Conservation (phyloP, 2,113 vertebrate species). For the Picathartes gymnocephalus region DNA sequence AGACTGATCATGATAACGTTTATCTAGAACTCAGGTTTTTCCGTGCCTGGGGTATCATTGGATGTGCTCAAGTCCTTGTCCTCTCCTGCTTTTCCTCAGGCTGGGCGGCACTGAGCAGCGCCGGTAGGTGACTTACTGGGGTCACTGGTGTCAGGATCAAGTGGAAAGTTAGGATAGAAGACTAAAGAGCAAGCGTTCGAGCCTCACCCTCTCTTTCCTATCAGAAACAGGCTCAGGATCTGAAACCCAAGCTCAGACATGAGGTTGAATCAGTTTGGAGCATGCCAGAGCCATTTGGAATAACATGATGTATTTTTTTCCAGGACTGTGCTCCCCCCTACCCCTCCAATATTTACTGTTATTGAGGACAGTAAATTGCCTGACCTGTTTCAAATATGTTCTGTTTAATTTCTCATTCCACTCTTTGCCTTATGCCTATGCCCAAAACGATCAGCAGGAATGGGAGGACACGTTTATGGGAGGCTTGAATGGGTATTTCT, state of each 20-base stretch:
- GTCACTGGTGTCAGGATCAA: constrained; percentile 67
- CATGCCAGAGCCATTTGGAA: constrained; percentile 32
- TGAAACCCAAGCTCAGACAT: constrained; percentile 28
- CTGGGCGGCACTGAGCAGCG: constrained; percentile 61
- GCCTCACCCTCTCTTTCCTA: constrained; percentile 32
- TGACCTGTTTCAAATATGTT: constrained; percentile 4
- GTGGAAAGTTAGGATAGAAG: constrained; percentile 54
- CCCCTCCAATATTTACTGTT: constrained; percentile 47
- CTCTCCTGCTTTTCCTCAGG: constrained; percentile 67
- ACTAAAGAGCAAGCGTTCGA: constrained; percentile 36
- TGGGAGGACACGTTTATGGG: neutral
- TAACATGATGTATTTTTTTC: constrained; percentile 40
- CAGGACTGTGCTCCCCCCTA: constrained; percentile 31
- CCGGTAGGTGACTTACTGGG: constrained; percentile 62
- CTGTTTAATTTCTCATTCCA: constrained; percentile 42
- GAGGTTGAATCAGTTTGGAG: constrained; percentile 39
- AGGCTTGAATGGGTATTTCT: constrained; percentile 48
- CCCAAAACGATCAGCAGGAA: constrained; percentile 10
- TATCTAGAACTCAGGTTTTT: constrained; percentile 66
- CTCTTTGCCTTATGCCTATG: constrained; percentile 8
- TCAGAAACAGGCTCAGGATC: constrained; percentile 44
- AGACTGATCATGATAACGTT: constrained; percentile 61
- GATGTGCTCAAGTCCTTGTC: constrained; percentile 65
- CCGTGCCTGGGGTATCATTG: constrained; percentile 65
- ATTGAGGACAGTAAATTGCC: constrained; percentile 41